phyloP scores from a whole-genome alignment of 1,140 invertebrate species.

The Euwallacea fornicatus region DNA sequence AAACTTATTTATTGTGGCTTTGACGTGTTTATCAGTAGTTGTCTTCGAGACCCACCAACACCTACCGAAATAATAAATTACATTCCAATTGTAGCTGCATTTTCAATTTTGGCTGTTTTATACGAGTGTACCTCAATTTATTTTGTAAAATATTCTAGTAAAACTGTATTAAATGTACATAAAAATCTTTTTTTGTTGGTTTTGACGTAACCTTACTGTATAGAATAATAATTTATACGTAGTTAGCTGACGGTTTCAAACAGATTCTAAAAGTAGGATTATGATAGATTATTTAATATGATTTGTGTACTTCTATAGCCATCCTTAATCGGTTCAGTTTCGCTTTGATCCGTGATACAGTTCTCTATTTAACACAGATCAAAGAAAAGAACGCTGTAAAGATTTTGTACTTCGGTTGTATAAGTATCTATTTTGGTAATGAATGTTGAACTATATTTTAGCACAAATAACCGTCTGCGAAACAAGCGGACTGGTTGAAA shows the following conservation, averaged over 20 bases:
- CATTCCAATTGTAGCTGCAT: conserved; percentile 30
- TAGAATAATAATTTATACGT: conserved; percentile 29
- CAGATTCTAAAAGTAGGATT: conserved; percentile 8
- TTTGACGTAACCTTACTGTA: conserved; percentile 28
- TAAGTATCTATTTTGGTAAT: conserved; percentile 48
- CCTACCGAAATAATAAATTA: too few relatives aligned
- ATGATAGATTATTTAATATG: conserved; percentile 23
- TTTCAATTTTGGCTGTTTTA: conserved; percentile 32
- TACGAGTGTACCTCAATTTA: conserved; percentile 19
- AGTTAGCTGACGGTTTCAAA: not conserved
- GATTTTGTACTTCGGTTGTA: conserved; percentile 42
- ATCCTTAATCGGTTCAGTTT: conserved; percentile 8
- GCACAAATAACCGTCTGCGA: conserved; percentile 45
- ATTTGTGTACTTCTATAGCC: conserved; percentile 8
- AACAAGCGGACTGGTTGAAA: conserved; percentile 37
- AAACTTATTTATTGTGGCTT: too few relatives aligned
- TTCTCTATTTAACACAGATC: conserved; percentile 41
- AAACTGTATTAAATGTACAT: conserved; percentile 29
- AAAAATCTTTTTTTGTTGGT: conserved; percentile 23
- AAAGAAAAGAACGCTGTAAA: conserved; percentile 47
- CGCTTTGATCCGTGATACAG: conserved; percentile 43
- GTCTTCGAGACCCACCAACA: too few relatives aligned
- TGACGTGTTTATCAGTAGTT: too few relatives aligned
- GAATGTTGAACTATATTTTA: conserved; percentile 51
- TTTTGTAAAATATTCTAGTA: conserved; percentile 1